Conservation (phyloP, 2,888 invertebrate genomes). For the Ennomos fuscantarius region DNA sequence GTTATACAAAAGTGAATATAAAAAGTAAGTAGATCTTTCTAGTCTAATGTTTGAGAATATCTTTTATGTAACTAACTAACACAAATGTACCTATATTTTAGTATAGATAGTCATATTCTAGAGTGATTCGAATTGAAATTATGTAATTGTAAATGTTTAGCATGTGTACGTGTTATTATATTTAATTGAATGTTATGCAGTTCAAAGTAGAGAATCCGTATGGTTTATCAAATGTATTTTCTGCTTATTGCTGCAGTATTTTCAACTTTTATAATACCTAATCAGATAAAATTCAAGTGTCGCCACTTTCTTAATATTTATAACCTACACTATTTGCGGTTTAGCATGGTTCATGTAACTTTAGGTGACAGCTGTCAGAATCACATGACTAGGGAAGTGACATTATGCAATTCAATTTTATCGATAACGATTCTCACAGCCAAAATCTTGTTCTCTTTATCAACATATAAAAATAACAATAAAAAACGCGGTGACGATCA, state of each 20-base stretch:
- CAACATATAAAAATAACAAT: too few species aligned
- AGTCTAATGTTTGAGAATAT: constrained; percentile 39
- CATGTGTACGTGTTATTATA: constrained; percentile 20
- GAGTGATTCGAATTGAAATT: constrained; percentile 11
- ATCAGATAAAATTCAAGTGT: constrained; percentile 11
- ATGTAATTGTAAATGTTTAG: constrained; percentile 19
- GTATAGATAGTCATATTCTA: constrained; percentile 24
- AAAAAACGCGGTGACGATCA: too few species aligned
- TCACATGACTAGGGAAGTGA: too few species aligned
- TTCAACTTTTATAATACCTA: neutral
- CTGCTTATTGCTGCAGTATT: neutral
- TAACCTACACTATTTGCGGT: too few species aligned
- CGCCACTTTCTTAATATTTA: constrained; percentile 30
- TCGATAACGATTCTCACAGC: too few species aligned
- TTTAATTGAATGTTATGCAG: constrained; percentile 7
- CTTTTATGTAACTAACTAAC: constrained; percentile 22
- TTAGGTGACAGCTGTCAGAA: too few species aligned
- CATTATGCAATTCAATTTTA: too few species aligned
- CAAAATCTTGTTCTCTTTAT: too few species aligned
- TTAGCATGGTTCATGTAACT: too few species aligned
- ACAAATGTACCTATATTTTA: constrained; percentile 27
- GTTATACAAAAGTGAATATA: constrained; percentile 30
- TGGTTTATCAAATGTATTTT: constrained; percentile 9
- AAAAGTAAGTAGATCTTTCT: constrained; percentile 37
- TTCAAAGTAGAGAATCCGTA: constrained; percentile 5